Base-by-base conservation (phyloP, 2,113 vertebrate genomes). In the Heptranchias perlo region DNA sequence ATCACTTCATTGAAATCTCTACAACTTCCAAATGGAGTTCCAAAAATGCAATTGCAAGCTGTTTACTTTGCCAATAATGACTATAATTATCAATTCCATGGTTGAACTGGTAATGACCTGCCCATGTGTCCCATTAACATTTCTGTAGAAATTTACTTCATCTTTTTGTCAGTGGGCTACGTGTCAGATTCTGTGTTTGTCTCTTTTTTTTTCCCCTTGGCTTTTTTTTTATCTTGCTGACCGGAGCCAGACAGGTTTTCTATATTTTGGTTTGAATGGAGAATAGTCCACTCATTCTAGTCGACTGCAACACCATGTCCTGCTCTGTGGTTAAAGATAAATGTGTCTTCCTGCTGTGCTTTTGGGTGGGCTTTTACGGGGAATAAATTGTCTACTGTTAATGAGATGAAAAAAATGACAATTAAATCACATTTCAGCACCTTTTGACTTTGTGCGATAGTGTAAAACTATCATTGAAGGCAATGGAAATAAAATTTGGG, bases 21-120 rank as follows among this genome's bases (percentile, higher is more conserved):
- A 5, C 35, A 94, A 94, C 62, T 62, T 94, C 62, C n/a, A 25
- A 94, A 47, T 65, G 58, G n/a, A 61, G 35, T n/a, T 62, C 58
- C 35, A 93, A 64, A 62, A n/a, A 6, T n/a, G 52, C 58, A 21
- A 94, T 52, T 64, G 58, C 61, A 94, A 94, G 23, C 61, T 94
- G 61, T 94, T 65, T 23, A 39, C 21, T 94, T 94, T 94, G 92
- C 18, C n/a, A 94, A 65, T 94, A 64, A 94, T 47, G 92, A 65
- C 92, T 65, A 44, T 94, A 94, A 44, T 94, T 94, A 64, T 49
- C 92, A 94, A 28, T 65, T 44, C 62, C 21, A 65, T 65, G 92
- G 61, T 65, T 94, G 92, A 94, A 44, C 92, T 94, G 92, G n/a
- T 47, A 64, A 65, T 94, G 62, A 89, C n/a, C 92, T 94, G 35